Evolutionary conservation across 2,113 vertebrate species (phyloP), one percentile per base, ranked within the genome.

Genomic region (Damaliscus lunatus): DNA sequence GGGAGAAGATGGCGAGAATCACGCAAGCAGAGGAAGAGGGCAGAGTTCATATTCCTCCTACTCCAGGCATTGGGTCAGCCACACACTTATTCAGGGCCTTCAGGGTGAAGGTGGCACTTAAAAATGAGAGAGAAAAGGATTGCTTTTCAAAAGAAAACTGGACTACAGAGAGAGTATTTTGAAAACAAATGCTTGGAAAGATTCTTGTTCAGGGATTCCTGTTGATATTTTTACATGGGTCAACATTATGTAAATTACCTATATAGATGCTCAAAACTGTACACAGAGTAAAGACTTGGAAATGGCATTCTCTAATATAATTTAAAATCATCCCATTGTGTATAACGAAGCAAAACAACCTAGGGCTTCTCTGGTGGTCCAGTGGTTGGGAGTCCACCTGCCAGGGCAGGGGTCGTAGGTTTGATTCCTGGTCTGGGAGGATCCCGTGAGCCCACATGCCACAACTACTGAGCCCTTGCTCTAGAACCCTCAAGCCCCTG

Each of bases 181-280:
- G 27, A 93, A 95, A 97, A 84, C 23, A 91, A 59, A 40, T 84
- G 36, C 84, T 74, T 90, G 81, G n/a, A 84, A 94, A 71, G 43
- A 19, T 84, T 82, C 67, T 57, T 80, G 36, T 62, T 90, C 43
- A 88, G 82, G 57, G 57, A 55, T 93, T 78, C 59, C 55, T 91
- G 17, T 85, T 88, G 57, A 84, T 82, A 59, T 13, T 40, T 50
- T 88, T 36, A 88, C 36, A 59, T 74, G 83, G 57, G 57, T 53
- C 40, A 48, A 62, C 94, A 95, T 25, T n/a, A 81, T 40, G n/a
- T 50, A 62, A 83, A 64, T 88, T 31, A 43, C 52, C 59, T 67
- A 33, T 7, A 25, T 31, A 92, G 93, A 84, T 57, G 23, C 33
- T 74, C 57, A 23, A 83, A 82, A 55, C 11, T 50, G 19, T 29